Evolutionary conservation across 2,797 vertebrate species (phyloP).

Genomic region (Anableps anableps): DNA sequence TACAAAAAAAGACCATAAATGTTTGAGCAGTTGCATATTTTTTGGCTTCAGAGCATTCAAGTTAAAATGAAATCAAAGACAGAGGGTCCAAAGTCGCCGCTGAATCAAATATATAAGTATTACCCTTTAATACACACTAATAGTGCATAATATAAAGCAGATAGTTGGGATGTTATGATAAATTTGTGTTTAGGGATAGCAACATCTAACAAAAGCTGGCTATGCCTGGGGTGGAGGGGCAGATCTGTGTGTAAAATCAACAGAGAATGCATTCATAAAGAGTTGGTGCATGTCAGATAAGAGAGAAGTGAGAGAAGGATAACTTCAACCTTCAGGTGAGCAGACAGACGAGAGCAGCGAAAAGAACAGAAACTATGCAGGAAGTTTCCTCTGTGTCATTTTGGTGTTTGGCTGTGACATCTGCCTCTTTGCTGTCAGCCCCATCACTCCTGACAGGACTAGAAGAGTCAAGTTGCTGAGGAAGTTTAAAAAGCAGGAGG

Average conservation of each 20-base stretch:
- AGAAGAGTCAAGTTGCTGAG: constrained; percentile 42
- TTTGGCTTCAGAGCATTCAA: not conserved
- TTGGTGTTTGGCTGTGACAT: constrained; percentile 48
- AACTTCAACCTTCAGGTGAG: constrained; percentile 18
- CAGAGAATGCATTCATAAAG: constrained; percentile 17
- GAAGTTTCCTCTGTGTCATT: constrained; percentile 50
- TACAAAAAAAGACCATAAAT: not conserved
- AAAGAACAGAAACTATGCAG: constrained; percentile 26
- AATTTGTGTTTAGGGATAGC: too few relatives aligned
- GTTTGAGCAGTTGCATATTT: not conserved
- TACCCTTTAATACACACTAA: not conserved
- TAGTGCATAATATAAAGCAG: not conserved
- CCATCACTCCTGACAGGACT: constrained; percentile 52
- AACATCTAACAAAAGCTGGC: not conserved
- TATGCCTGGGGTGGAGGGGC: not conserved
- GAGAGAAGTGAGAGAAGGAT: constrained; percentile 14
- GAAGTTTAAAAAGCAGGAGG: constrained; percentile 31
- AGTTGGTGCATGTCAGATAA: constrained; percentile 32
- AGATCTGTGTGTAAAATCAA: constrained; percentile 5
- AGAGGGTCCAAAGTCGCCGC: not conserved
- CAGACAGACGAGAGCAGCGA: constrained; percentile 8
- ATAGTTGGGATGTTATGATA: not conserved
- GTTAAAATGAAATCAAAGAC: not conserved
- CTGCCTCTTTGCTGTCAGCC: constrained; percentile 58
- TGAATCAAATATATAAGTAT: not conserved